A percentile compares a stretch with the other conserved stretches of the same genome.
Conservation (phyloP, 2,888 invertebrate genomes). For the Cremastinae sp. region DNA sequence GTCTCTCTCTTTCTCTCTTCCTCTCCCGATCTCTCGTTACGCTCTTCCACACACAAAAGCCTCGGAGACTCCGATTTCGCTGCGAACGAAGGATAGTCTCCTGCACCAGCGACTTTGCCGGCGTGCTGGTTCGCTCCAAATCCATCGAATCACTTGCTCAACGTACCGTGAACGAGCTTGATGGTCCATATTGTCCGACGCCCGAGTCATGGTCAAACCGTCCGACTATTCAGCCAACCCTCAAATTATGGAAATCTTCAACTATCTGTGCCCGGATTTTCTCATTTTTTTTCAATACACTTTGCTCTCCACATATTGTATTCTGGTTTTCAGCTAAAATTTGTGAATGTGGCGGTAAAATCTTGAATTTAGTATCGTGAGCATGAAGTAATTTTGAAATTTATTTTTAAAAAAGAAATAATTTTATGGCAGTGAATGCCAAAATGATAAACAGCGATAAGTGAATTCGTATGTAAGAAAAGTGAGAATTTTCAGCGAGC, state of each 20-base stretch:
- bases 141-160: slow-evolving; percentile 66
- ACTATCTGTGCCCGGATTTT: slow-evolving; percentile 63
- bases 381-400: no score
- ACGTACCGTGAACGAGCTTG: slow-evolving; percentile 77
- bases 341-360: no score
- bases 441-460: no score
- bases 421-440: no score
- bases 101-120: slow-evolving; percentile 10
- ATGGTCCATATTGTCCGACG: slow-evolving; percentile 79
- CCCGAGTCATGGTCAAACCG: slow-evolving; percentile 16
- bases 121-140: slow-evolving; percentile 47
- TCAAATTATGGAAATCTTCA: slow-evolving; percentile 75
- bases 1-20: slow-evolving; percentile 47
- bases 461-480: no score
- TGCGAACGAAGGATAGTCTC: slow-evolving; percentile 32
- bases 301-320: not conserved
- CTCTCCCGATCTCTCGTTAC: slow-evolving; percentile 7
- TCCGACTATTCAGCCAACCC: slow-evolving; percentile 43
- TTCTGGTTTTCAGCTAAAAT: no score
- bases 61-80: slow-evolving; percentile 49
- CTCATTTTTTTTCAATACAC: slow-evolving; percentile 16
- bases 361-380: no score
- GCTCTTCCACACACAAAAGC: slow-evolving; percentile 31
- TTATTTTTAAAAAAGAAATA: no score
- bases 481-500: no score